phyloP scores from a whole-genome alignment of 2,888 invertebrate genomes.

The Drosophila nr. fundita region DNA sequence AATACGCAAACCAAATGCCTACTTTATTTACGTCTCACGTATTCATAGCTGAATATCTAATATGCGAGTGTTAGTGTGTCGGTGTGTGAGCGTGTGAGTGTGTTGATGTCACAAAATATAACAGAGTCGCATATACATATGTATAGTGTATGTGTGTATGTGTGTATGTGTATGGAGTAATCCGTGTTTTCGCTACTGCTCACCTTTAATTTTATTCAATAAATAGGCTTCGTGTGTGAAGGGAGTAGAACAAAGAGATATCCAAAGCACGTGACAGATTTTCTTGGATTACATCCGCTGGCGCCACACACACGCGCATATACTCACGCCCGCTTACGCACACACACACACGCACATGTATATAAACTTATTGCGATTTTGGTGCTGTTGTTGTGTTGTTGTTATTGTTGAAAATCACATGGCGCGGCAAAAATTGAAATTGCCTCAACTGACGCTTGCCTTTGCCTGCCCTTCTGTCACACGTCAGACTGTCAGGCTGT shows the following conservation, averaged over 20 bases:
- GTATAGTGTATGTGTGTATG: neutral
- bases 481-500: slow-evolving; percentile 13
- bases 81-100: neutral
- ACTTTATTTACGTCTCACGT: slow-evolving; percentile 45
- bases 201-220: slow-evolving; percentile 72
- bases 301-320: slow-evolving; percentile 28
- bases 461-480: slow-evolving; percentile 14
- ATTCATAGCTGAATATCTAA: slow-evolving; percentile 48
- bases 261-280: slow-evolving; percentile 78
- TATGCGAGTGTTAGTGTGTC: slow-evolving; percentile 16
- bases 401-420: slow-evolving; percentile 54
- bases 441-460: slow-evolving; percentile 34
- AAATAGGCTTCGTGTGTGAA: slow-evolving; percentile 53
- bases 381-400: slow-evolving; percentile 43
- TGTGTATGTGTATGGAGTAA: slow-evolving; percentile 20
- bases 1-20: neutral
- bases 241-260: slow-evolving; percentile 66
- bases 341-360: slow-evolving; percentile 9
- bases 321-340: slow-evolving; percentile 15
- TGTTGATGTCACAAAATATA: slow-evolving; percentile 3
- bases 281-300: slow-evolving; percentile 69
- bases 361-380: slow-evolving; percentile 24
- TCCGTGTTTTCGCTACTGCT: slow-evolving; percentile 52
- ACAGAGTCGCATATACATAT: slow-evolving; percentile 3
- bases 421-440: slow-evolving; percentile 56